Evolutionary conservation across 2,113 vertebrate species (phyloP).

Genomic region (Gadus chalcogrammus): DNA sequence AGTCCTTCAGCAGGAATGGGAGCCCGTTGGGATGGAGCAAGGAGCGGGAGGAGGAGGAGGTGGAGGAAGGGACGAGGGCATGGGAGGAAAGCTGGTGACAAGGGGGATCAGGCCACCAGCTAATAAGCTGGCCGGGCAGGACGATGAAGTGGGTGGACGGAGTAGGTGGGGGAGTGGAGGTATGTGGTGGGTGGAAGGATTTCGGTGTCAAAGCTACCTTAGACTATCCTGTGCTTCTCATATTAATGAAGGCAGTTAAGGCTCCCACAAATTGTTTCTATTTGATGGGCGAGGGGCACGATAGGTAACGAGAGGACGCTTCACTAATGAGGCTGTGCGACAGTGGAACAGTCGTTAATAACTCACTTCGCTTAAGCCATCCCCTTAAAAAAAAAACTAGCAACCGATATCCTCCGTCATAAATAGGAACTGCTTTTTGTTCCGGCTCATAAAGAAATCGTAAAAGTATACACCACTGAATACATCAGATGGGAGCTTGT

Average conservation of each 20-base stretch:
- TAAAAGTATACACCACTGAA: too few relatives aligned
- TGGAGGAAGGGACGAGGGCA: slow-evolving; percentile 29
- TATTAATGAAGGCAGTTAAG: slow-evolving; percentile 39
- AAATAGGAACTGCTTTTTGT: too few relatives aligned
- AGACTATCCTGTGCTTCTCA: slow-evolving; percentile 21
- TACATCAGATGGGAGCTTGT: too few relatives aligned
- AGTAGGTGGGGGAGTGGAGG: not conserved
- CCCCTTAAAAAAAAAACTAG: too few relatives aligned
- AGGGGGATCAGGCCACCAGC: slow-evolving; percentile 51
- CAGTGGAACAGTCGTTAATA: too few relatives aligned
- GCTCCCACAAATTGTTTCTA: slow-evolving; percentile 27
- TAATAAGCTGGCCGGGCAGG: slow-evolving; percentile 43
- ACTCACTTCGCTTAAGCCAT: too few relatives aligned
- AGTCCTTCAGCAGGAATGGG: slow-evolving; percentile 41
- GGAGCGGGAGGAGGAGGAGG: slow-evolving; percentile 21
- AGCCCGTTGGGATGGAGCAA: slow-evolving; percentile 24
- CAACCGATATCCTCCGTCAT: too few relatives aligned
- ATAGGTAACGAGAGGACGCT: slow-evolving; percentile 17
- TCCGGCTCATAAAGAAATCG: too few relatives aligned
- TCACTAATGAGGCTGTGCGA: not conserved
- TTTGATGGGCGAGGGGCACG: slow-evolving; percentile 24
- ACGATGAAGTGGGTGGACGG: not conserved
- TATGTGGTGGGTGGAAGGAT: slow-evolving; percentile 1
- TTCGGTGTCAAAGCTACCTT: slow-evolving; percentile 28
- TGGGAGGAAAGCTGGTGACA: slow-evolving; percentile 34